A percentile compares a stretch with the other conserved stretches of the same genome.
These are phyloP conservation scores for Pristionchus fissidentatus DNA, from an alignment of 2,888 invertebrate genomes.

Conservation along the genomic window DNA sequence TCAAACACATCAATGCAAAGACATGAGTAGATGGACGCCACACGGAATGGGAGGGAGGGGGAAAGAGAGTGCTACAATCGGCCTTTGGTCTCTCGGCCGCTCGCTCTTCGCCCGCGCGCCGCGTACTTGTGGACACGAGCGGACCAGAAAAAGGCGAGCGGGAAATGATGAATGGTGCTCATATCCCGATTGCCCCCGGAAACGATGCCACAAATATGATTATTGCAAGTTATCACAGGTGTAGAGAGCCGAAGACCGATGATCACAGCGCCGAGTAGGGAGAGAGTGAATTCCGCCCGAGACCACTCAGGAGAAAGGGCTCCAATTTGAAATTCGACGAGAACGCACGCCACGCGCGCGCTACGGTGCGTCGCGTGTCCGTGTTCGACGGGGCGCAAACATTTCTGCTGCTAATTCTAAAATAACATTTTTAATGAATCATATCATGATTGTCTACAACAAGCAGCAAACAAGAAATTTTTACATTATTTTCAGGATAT, in stretches of 20 bases:
- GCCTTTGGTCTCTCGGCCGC: conserved; percentile 35
- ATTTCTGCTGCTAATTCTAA: too few species aligned
- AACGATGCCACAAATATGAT: neutral
- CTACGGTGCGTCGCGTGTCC: neutral
- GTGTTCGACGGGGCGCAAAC: too few species aligned
- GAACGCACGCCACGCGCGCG: neutral
- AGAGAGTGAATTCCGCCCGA: neutral
- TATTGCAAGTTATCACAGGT: conserved; percentile 44
- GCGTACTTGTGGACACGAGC: neutral
- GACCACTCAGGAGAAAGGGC: neutral
- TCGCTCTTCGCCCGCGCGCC: neutral
- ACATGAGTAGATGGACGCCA: neutral
- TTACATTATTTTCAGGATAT: too few species aligned
- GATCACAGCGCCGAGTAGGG: conserved; percentile 22
- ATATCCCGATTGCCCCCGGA: conserved; percentile 3
- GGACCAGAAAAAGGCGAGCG: neutral
- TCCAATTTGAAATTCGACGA: conserved; percentile 8
- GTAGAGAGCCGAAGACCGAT: conserved; percentile 48
- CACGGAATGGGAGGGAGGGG: neutral
- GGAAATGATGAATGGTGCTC: conserved; percentile 14
- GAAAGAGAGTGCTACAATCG: neutral
- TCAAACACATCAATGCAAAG: neutral
- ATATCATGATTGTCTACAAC: too few species aligned
- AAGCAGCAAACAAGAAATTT: too few species aligned
- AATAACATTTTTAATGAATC: too few species aligned